Evolutionary conservation across 2,113 vertebrate genomes (phyloP), one percentile per base, ranked within the genome.

Genomic region (Calonectris borealis): DNA sequence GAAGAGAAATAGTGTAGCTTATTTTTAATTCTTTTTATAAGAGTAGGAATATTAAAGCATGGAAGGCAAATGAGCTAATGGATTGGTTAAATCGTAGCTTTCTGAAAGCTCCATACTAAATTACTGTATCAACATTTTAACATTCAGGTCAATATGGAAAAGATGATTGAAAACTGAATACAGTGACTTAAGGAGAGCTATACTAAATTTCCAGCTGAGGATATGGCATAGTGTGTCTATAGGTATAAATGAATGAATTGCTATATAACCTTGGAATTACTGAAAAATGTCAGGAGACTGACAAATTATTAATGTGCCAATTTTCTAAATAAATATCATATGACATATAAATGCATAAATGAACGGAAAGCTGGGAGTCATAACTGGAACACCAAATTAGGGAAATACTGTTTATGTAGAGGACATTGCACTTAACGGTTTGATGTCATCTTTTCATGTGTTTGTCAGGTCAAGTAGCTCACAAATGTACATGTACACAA

Each of bases 31-130:
- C 9, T 89, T 95, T 91, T 55, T 44, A 16, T 95, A 87, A 54
- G 36, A 96, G 88, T 61, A 55, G 32, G 27, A 90, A 93, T 76
- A 87, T 94, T 86, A 81, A 92, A 92, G 71, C 40, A 46, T 49
- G 20, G 3, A 52, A 79, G 7, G 7, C 11, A 78, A 88, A 29
- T 31, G 14, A 31, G 10, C 9, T 48, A 51, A 49, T 27, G 7
- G 16, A 21, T n/a, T 91, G 15, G 6, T 69, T 66, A 64, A 62
- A 48, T 48, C 2, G 6, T 2, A 4, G 13, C 11, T 65, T 88
- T 52, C 22, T 79, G 26, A 72, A 68, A 88, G 3, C 29, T 61
- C 13, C 38, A 7, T n/a, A 22, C 7, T 32, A 26, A 83, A 65
- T 60, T 69, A 7, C 4, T 77, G 0, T 66, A 19, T 42, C 26